Evolutionary conservation across 2,797 vertebrate genomes (phyloP), one percentile per base, ranked within the genome.

Genomic region (Pelobates cultripes): DNA sequence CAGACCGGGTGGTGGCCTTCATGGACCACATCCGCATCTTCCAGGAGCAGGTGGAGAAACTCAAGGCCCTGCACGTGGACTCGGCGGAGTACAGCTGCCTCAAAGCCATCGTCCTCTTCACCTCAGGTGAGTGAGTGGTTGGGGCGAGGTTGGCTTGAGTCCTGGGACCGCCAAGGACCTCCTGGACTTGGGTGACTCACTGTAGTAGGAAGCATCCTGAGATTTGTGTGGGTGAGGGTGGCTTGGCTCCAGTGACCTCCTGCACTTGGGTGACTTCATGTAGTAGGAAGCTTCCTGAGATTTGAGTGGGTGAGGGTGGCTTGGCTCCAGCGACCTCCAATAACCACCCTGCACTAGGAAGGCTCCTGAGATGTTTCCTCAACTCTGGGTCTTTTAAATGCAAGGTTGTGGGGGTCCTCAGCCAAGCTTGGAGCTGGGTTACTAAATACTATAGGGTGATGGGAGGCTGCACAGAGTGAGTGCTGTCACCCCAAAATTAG

Each of bases 21-120:
- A 99, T 99, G 97, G 97, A 99, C 95, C 97, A 99, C 96, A 98
- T 99, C 92, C 96, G 97, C 90, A 98, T 99, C 94, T 99, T 99
- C 94, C 97, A 98, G 93, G 97, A 99, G 90, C 97, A 99, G 92
- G 97, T 99, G 93, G 97, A 99, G 94, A 99, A 99, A 92, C 97
- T 99, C 89, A 99, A 99, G 94, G 96, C 97, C 43, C 95, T 99
- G 88, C 97, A 99, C 88, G 97, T 99, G 87, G 97, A 98, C 90
- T 98, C 97, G 77, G 97, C 97, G 87, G 97, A 99, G 91, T 99
- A 99, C 93, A 98, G 97, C 94, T 99, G 97, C 91, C 96, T 99
- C 88, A 99, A 99, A 94, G 97, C 97, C 93, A 99, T 99, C 94
- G 97, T 97, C 89, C 96, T 99, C 86, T 99, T 99, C 88, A 98